Percentiles rank a stretch among this genome's conserved stretches.
phyloP scores from a whole-genome alignment of 30 jellyfish, hydroid and myxozoan species.

The Pseudorhiza aurosa region DNA sequence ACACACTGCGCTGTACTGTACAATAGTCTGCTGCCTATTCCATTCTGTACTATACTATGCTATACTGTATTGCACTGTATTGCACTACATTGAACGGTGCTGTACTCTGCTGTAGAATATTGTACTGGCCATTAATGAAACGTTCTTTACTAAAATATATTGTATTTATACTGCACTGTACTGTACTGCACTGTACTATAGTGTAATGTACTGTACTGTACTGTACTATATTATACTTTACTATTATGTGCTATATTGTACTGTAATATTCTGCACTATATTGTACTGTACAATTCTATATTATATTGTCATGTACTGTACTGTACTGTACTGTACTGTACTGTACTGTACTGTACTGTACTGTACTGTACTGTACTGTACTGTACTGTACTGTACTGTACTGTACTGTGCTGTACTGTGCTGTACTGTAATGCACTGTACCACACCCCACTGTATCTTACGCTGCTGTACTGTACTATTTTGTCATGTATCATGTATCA shows the following conservation, averaged over 20 bases:
- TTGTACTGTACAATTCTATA: neutral
- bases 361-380: neutral
- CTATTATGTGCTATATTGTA: no score
- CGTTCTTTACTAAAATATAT: no score
- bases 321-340: neutral
- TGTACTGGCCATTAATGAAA: no score
- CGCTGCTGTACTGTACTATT: neutral
- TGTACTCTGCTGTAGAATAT: neutral
- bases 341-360: no score
- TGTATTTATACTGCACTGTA: no score
- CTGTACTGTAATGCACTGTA: neutral
- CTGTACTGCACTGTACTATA: no score
- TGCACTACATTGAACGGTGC: neutral
- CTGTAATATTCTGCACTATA: neutral
- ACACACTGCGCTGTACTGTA: no score
- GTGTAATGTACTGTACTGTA: neutral
- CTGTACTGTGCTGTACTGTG: neutral
- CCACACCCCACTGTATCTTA: neutral
- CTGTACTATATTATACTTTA: neutral
- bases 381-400: neutral
- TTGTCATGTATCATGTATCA: no score
- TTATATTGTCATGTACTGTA: neutral
- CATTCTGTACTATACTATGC: neutral
- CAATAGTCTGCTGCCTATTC: no score
- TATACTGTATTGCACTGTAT: neutral